Base-by-base conservation (phyloP, 2,113 vertebrate species). In the Sorex fumeus region DNA sequence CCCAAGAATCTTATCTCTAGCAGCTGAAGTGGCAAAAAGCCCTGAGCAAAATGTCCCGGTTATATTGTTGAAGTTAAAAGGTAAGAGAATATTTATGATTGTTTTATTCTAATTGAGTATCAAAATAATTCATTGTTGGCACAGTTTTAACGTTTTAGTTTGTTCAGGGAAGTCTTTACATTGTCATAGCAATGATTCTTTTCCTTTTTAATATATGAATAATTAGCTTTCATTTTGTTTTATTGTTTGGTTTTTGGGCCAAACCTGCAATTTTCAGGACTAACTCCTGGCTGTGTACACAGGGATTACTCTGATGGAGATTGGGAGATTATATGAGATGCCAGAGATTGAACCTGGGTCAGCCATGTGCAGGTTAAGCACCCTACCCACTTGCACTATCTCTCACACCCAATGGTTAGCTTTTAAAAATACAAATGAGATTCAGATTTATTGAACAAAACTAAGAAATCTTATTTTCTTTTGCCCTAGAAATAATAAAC, bases 21-120 rank as follows among this genome's bases (percentile, higher is more conserved):
- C 98, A 47, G 93, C 97, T 71, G 96, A 97, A 93, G 93, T 98
- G 92, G 95, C 97, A 9, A 98, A 98, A 94, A 97, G 98, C 95
- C 88, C 80, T 57, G 97, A 97, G 60, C 97, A 96, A 47, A 97
- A 98, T 85, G 96, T 98, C 34, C 98, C 98, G 32, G 71, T 96
- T 85, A 95, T 98, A 77, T 93, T 98, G 27, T 95, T 98, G 85
- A 97, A 97, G 64, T 83, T 98, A 94, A 98, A 98, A 98, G 98
- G 98, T 98, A 97, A 97, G 84, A 90, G 79, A 32, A 90, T 19
- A 62, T 94, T 91, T 60, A 10, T 93, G 36, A 47, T 84, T 85
- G 12, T 3, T 19, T 78, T 91, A 75, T 3, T 70, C 34, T 72
- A 3, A 84, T 87, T 91, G 76, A 89, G 1, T 83, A 89, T 83